Conservation (phyloP, 1,140 invertebrate species). For the Pinna nobilis region DNA sequence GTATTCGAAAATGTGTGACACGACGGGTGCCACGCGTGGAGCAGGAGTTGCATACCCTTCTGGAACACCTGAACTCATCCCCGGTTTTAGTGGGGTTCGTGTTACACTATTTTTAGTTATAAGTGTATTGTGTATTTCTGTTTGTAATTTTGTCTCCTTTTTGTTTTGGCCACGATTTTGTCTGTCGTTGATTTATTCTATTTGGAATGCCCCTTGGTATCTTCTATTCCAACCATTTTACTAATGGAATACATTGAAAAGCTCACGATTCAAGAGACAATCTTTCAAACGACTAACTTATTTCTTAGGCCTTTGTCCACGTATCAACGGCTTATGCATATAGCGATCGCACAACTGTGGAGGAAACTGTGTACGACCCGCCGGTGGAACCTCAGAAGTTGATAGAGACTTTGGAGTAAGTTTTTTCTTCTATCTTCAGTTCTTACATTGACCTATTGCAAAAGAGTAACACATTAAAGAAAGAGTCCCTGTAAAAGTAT, state of each 20-base stretch:
- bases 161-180: no score
- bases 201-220: no score
- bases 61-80: not conserved
- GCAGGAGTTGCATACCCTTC: no score
- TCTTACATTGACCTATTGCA: not conserved
- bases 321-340: conserved; percentile 78
- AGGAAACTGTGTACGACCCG: conserved; percentile 87
- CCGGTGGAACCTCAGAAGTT: conserved; percentile 91
- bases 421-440: conserved; percentile 8
- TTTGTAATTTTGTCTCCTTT: no score
- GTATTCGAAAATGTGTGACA: no score
- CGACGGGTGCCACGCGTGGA: no score
- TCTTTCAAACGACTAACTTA: not conserved
- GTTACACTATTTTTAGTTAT: no score
- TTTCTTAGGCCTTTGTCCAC: conserved; percentile 75
- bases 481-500: not conserved
- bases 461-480: not conserved
- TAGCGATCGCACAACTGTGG: conserved; percentile 75
- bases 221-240: no score
- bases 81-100: no score
- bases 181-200: no score
- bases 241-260: not conserved
- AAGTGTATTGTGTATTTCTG: no score
- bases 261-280: not conserved
- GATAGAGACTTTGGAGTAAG: conserved; percentile 87